These are phyloP conservation scores for Poeciliopsis retropinna DNA, from an alignment of 2,113 vertebrate species.

Conservation along the genomic window DNA sequence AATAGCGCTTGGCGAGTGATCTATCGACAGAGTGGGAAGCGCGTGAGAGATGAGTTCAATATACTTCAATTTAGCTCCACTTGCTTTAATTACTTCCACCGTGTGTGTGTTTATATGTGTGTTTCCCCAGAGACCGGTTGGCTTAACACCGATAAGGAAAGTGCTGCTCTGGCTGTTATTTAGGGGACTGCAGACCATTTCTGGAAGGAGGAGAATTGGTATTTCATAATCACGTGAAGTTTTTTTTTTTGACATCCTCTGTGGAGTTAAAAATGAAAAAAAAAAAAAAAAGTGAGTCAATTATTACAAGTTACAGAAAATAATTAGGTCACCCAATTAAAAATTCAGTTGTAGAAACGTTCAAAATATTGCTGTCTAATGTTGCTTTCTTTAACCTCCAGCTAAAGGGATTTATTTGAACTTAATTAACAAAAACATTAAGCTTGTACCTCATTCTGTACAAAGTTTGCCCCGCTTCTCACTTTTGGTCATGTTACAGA, in stretches of 20 bases:
- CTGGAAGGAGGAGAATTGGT: not conserved
- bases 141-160: conserved; percentile 61
- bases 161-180: conserved; percentile 45
- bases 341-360: too few relatives aligned
- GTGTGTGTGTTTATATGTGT: conserved; percentile 27
- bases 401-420: too few relatives aligned
- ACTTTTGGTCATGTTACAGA: too few relatives aligned
- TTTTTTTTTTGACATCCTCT: not conserved
- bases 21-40: conserved; percentile 66
- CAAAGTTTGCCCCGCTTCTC: too few relatives aligned
- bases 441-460: too few relatives aligned
- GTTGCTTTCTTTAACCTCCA: too few relatives aligned
- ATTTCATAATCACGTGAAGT: not conserved
- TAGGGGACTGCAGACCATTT: conserved; percentile 38
- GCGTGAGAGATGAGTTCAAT: conserved; percentile 78
- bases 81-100: conserved; percentile 78
- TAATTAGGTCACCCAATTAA: too few relatives aligned
- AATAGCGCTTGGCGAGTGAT: conserved; percentile 71
- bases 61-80: conserved; percentile 77
- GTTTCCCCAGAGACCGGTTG: conserved; percentile 32
- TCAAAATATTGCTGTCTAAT: too few relatives aligned
- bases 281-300: too few relatives aligned
- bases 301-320: too few relatives aligned
- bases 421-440: too few relatives aligned
- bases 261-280: not conserved